These are phyloP conservation scores for Ceriagrion tenellum DNA, from an alignment of 2,888 invertebrate genomes.

Conservation along the genomic window DNA sequence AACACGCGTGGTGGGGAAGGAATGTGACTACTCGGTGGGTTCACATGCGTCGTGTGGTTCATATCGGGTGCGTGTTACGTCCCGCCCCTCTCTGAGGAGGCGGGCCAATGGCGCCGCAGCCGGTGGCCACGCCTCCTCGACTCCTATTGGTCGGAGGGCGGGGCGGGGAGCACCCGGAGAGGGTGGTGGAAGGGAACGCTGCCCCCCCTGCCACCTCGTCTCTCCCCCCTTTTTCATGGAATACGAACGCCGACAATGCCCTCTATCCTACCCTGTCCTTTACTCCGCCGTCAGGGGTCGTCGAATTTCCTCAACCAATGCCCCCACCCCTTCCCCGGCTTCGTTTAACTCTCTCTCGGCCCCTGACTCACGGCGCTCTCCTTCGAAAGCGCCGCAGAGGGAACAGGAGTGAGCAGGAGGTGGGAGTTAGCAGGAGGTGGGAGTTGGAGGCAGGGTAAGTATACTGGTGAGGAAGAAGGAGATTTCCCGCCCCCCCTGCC, in stretches of 20 bases:
- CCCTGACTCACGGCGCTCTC: no score
- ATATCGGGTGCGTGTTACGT: no score
- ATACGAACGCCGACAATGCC: background rate
- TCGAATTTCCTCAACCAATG: no score
- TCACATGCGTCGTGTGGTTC: no score
- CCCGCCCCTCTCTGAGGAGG: background rate
- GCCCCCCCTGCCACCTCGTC: background rate
- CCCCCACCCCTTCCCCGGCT: no score
- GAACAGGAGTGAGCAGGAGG: no score
- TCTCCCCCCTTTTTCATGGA: background rate
- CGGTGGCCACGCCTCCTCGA: background rate
- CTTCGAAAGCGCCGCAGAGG: no score
- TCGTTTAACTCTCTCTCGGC: no score
- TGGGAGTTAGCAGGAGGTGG: no score
- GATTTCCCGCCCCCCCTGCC: no score
- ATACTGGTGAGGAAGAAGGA: no score
- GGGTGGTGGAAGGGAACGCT: background rate
- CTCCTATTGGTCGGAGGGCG: conserved; percentile 7
- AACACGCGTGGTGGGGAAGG: background rate
- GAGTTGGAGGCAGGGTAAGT: no score
- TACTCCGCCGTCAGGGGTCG: background rate
- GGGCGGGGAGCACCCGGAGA: background rate
- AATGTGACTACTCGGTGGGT: background rate
- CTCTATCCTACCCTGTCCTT: background rate
- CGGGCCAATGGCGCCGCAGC: background rate